Conservation (phyloP, 2,888 invertebrate genomes). For the Mesorhabditis belari region DNA sequence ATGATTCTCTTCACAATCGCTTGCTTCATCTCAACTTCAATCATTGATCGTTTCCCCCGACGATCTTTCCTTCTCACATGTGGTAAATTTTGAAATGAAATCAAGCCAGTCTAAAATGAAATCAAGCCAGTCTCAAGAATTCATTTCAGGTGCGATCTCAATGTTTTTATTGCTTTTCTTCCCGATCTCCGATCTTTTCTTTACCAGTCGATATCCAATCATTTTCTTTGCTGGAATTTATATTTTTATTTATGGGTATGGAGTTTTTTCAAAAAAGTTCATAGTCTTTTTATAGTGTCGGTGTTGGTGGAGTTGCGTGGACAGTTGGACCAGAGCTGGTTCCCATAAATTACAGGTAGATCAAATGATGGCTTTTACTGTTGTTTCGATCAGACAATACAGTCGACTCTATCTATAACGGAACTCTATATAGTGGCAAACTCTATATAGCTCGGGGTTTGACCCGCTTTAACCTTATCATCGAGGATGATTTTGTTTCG, state of each 20-base stretch:
- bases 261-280: background rate
- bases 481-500: too few species aligned
- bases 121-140: background rate
- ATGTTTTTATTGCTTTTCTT: background rate
- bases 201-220: background rate
- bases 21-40: slow-evolving; percentile 33
- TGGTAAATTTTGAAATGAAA: background rate
- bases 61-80: slow-evolving; percentile 13
- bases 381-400: too few species aligned
- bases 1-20: slow-evolving; percentile 36
- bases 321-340: slow-evolving; percentile 44
- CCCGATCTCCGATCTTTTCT: background rate
- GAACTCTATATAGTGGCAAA: too few species aligned
- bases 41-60: slow-evolving; percentile 33
- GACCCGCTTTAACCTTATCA: too few species aligned
- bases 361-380: background rate
- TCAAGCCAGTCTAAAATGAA: background rate
- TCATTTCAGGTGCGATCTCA: background rate
- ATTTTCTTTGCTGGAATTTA: background rate
- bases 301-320: slow-evolving; percentile 44
- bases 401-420: too few species aligned
- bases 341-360: slow-evolving; percentile 24
- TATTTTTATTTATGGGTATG: background rate
- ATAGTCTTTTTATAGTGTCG: slow-evolving; percentile 22
- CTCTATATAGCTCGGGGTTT: too few species aligned